Base-by-base conservation (phyloP, 2,113 vertebrate genomes). In the Chloropsis cyanopogon region DNA sequence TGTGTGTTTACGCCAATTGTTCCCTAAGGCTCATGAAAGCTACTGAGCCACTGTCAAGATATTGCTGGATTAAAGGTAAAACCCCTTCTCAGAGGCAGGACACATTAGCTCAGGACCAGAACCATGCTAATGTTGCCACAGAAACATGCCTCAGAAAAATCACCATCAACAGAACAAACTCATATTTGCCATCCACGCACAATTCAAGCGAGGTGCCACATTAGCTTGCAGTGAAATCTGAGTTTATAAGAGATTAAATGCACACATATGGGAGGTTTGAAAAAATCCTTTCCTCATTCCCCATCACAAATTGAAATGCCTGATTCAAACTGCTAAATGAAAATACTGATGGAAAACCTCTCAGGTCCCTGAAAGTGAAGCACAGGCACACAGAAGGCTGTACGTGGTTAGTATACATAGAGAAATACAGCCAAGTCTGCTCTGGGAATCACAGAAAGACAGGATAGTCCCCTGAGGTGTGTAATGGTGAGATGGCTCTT, bases 1-100 rank as follows among this genome's bases (percentile, higher is more conserved):
- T 42, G 3, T 33, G 29, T 6, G 7, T 13, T 46, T 85, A 12
- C 0, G 0, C 15, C 19, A 44, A 6, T 37, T n/a, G 25, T 33
- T 75, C 26, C 11, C 26, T 73, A 65, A 71, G 8, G 10, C 17
- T 63, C 2, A 2, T 26, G 56, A 73, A 80, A 88, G 7, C 12
- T 35, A 28, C 0, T 0, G 28, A 92, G 31, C 26, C 0, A 0
- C 26, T 52, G 24, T 25, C 8, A 59, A 73, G 25, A 31, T 42
- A 77, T 10, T 61, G n/a, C 20, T 54, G n/a, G 20, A 53, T 57
- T 91, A 77, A 85, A 77, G 26, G 18, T 12, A 82, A 88, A 93
- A 93, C 4, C 1, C 8, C 5, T 31, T 94, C 14, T 50, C 47
- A 64, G 11, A 82, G 31, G 12, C 14, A 87, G 56, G 19, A 17